These are phyloP conservation scores for Salvelinus namaycush DNA, from an alignment of 2,113 vertebrate species.

Conservation along the genomic window DNA sequence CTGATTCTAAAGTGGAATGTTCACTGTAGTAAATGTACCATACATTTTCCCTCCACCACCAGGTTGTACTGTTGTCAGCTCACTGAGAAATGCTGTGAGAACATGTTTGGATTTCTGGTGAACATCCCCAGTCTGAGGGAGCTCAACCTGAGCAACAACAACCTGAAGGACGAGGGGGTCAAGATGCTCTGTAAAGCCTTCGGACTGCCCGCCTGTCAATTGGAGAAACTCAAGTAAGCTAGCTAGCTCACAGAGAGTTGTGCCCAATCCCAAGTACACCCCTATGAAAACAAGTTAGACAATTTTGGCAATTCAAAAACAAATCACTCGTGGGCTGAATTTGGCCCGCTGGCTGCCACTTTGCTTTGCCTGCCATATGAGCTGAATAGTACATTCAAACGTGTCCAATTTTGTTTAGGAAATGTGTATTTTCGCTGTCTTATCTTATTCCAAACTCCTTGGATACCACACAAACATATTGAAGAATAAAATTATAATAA, in stretches of 20 bases:
- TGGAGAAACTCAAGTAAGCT: constrained; percentile 53
- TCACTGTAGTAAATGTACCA: background rate
- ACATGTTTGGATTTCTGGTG: constrained; percentile 21
- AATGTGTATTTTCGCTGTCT: too few species aligned
- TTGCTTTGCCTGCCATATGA: too few species aligned
- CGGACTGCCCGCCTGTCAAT: constrained; percentile 16
- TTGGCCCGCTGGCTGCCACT: too few species aligned
- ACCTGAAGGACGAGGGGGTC: constrained; percentile 34
- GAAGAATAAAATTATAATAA: background rate
- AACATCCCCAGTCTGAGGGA: constrained; percentile 28
- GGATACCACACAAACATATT: too few species aligned
- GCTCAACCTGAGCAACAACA: constrained; percentile 53
- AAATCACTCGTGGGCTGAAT: too few species aligned
- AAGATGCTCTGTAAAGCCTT: constrained; percentile 29
- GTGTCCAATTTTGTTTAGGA: too few species aligned
- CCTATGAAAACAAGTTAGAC: too few species aligned
- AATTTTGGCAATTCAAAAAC: too few species aligned
- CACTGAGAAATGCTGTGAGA: constrained; percentile 26
- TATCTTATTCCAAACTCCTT: too few species aligned
- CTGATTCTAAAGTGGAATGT: background rate
- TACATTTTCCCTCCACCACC: background rate
- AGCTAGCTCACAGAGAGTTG: too few species aligned
- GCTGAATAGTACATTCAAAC: too few species aligned
- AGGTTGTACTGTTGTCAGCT: constrained; percentile 56
- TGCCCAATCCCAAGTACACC: too few species aligned